Percentiles rank a stretch among this genome's conserved stretches.
phyloP scores from a whole-genome alignment of 2,113 vertebrate species.

The Nycticorax nycticorax region DNA sequence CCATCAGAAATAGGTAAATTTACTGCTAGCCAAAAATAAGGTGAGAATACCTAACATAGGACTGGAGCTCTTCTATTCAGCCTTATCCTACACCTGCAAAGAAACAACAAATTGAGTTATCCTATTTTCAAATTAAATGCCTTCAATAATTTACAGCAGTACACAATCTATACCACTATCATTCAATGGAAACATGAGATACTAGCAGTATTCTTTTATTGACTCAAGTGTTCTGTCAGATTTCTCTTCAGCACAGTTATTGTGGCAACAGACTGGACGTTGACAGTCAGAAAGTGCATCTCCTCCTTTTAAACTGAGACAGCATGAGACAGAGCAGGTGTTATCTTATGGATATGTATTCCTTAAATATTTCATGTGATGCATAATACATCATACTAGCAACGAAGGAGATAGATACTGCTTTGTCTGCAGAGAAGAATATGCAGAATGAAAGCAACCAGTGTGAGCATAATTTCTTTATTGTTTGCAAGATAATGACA shows the following conservation, averaged over 20 bases:
- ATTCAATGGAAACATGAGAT: background rate
- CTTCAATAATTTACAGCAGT: background rate
- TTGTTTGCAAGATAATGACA: background rate
- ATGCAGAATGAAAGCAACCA: background rate
- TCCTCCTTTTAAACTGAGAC: background rate
- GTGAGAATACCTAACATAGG: background rate
- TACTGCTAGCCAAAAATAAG: background rate
- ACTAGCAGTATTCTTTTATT: background rate
- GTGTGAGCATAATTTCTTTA: background rate
- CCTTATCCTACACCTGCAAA: background rate
- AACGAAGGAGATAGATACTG: background rate
- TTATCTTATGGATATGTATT: background rate
- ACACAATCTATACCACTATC: background rate
- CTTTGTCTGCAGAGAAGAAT: background rate
- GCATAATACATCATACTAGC: background rate
- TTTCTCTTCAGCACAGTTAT: background rate
- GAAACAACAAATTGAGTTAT: background rate
- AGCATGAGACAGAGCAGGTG: background rate
- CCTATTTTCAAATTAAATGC: background rate
- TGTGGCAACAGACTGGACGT: background rate
- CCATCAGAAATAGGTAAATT: background rate
- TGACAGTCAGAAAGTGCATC: background rate
- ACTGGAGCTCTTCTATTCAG: background rate
- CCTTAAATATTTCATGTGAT: background rate
- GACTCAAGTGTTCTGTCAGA: background rate